Evolutionary conservation across 2,888 invertebrate species (phyloP), one percentile per base, ranked within the genome.

Genomic region (Gibbula magus): DNA sequence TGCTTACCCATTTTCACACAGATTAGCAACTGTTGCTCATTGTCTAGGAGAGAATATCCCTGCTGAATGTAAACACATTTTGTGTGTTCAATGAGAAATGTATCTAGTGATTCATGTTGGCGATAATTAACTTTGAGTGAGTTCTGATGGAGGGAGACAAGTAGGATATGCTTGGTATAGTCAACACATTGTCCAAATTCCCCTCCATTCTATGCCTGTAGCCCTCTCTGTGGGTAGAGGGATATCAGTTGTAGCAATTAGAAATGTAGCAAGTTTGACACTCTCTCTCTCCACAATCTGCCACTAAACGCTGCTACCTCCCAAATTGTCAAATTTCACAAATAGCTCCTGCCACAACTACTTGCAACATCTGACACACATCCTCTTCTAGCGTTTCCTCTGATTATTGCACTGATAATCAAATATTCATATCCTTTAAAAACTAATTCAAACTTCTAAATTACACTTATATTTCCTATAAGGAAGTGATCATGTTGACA

Each of bases 1-100:
- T 61, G 61, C 25, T 61, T 61, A 61, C 61, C 25, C 22, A 61
- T 61, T 61, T 45, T 61, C 22, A 29, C 61, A 61, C 29, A 61
- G 61, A 61, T 61, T 61, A 61, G 61, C 61, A 61, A 61, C 61
- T 61, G 61, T 61, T 61, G 61, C 61, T 25, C 25, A 61, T 61
- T 61, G 61, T 61, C 25, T 61, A 61, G 16, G 61, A 25, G 25
- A n/a, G 61, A 29, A 29, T 61, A 25, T 61, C 61, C 61, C 25
- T 25, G 25, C 29, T 61, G 25, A 20, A 29, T 25, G 61, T 61
- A 61, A 61, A 61, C 61, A 61, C 25, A 29, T 61, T 22, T 61
- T 61, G 61, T 61, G 29, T 61, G 25, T n/a, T 29, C 29, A 61
- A 61, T 61, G 61, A 61, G 25, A 61, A 25, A 10, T 61, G 61